Evolutionary conservation across 2,113 vertebrate genomes (phyloP), one percentile per base, ranked within the genome.

Genomic region (Chionodraco myersi): DNA sequence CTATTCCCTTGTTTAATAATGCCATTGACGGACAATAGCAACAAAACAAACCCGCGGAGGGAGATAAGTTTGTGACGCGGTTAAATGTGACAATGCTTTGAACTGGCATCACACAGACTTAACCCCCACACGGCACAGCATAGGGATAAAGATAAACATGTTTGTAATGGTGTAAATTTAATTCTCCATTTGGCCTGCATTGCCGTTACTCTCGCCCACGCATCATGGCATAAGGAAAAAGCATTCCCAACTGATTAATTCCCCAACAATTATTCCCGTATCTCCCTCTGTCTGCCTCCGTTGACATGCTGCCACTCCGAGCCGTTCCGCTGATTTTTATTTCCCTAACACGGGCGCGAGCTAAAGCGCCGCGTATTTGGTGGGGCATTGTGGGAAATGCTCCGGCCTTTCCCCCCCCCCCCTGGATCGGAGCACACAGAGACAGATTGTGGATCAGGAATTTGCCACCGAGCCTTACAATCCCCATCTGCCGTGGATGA

Each of bases 111-210:
- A 90, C 89, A 92, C 89, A 90, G 86, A 82, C 88, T 93, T 89
- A 85, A 86, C 69, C 87, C 83, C 75, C 79, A 81, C 84, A 78
- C 63, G 80, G 67, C 70, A 10, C 86, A 89, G 84, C 82, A 72
- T 3, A 77, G 82, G 90, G 92, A 93, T 93, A 77, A 91, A 94
- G 87, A 94, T 94, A 94, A 95, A 93, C 91, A 92, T 89, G 92
- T 94, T 94, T 93, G 94, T 92, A 90, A 94, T 92, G 93, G 94
- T 93, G 91, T 92, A 91, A 89, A 93, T 94, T 92, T 94, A 93
- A 94, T 92, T 93, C 91, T 91, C 88, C 83, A 57, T 82, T 90
- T 89, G 89, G 89, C 87, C 86, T 67, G 74, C 49, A 56, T 76
- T 21, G 76, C 77, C 23, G 64, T 77, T 62, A 66, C 86, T 77